Percentiles rank a stretch among this genome's conserved stretches.
These are phyloP conservation scores for Seriola rivoliana DNA, from an alignment of 2,113 vertebrate species.

Conservation along the genomic window DNA sequence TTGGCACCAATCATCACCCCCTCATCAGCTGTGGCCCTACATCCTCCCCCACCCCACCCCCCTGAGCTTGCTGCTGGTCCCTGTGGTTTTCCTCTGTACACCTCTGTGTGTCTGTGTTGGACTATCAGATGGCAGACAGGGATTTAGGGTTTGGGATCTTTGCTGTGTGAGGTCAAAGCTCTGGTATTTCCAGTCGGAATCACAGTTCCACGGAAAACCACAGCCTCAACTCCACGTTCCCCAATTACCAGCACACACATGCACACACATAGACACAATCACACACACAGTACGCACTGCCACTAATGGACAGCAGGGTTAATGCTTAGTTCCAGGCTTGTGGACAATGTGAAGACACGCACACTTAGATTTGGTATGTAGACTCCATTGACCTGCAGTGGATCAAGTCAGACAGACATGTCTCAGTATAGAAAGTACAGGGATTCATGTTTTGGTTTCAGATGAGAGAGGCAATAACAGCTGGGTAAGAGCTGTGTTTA, in stretches of 20 bases:
- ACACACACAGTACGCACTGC: background rate
- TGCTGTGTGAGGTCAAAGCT: conserved; percentile 78
- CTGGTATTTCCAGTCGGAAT: conserved; percentile 78
- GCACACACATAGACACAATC: background rate
- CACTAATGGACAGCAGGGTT: conserved; percentile 51
- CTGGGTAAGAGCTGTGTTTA: background rate
- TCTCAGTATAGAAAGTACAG: background rate
- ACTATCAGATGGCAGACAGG: conserved; percentile 71
- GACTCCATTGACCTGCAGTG: background rate
- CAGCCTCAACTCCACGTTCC: conserved; percentile 60
- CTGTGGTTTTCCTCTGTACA: conserved; percentile 34
- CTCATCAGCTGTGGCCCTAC: conserved; percentile 30
- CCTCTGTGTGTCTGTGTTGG: conserved; percentile 37
- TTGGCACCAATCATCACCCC: conserved; percentile 2
- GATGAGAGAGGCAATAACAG: background rate
- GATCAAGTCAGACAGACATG: background rate
- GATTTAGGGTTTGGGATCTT: conserved; percentile 70
- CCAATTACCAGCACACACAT: conserved; percentile 54
- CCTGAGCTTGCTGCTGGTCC: conserved; percentile 2
- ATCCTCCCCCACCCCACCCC: background rate
- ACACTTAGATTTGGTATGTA: conserved; percentile 2
- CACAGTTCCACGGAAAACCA: conserved; percentile 73
- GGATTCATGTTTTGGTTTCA: background rate
- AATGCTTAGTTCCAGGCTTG: conserved; percentile 32
- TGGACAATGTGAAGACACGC: conserved; percentile 45